Conservation (phyloP, 2,888 invertebrate genomes). For the Piscicola geometra region DNA sequence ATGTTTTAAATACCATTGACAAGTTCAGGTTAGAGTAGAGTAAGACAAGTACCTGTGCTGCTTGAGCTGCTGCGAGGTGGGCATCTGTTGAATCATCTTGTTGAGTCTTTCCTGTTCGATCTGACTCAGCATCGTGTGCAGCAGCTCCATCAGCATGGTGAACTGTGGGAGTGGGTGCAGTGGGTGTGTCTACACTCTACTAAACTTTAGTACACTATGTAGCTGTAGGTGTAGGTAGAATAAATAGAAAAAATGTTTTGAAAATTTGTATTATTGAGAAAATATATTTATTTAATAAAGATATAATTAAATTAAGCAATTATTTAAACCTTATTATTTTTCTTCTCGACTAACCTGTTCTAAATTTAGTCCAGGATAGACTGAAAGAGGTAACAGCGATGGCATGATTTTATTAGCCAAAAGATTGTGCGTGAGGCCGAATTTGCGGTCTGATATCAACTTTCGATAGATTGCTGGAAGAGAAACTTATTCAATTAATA, state of each 20-base stretch:
- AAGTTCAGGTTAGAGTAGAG: no score
- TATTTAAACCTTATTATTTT: no score
- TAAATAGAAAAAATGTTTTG: not conserved
- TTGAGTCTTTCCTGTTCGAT: conserved; percentile 72
- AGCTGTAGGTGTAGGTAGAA: not conserved
- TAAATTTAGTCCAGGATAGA: conserved; percentile 77
- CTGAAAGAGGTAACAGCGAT: conserved; percentile 80
- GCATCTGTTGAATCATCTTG: conserved; percentile 62
- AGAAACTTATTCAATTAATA: not conserved
- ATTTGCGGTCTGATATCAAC: conserved; percentile 82
- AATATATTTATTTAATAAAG: no score
- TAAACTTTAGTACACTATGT: conserved; percentile 2
- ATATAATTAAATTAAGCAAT: no score
- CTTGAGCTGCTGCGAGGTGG: conserved; percentile 32
- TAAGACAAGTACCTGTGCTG: not conserved
- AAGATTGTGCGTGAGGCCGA: conserved; percentile 79
- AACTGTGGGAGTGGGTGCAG: conserved; percentile 38
- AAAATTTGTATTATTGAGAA: no score
- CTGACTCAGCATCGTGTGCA: conserved; percentile 78
- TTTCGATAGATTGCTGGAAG: conserved; percentile 79
- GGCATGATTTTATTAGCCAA: conserved; percentile 93
- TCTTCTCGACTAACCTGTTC: conserved; percentile 78
- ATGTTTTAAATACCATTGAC: not conserved
- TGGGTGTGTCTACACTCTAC: not conserved
- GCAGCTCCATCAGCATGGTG: conserved; percentile 70